Conservation (phyloP, 2,797 vertebrate species). For the Argentina silus region DNA sequence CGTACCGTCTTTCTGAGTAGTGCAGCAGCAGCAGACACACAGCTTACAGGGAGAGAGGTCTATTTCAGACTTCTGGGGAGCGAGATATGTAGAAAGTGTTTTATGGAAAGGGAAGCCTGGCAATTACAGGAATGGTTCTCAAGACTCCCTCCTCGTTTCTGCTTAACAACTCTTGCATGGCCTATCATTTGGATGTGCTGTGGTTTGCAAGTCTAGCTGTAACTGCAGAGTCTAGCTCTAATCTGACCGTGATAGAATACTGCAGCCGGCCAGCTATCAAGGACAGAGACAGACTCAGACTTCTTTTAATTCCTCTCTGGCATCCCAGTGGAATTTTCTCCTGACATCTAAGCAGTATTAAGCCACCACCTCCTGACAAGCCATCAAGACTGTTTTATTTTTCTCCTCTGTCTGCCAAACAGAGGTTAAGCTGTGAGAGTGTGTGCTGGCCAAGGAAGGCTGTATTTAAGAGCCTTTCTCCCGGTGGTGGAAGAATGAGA, state of each 20-base stretch:
- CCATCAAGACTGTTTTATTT: conserved; percentile 61
- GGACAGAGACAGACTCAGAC: conserved; percentile 50
- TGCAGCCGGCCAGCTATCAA: conserved; percentile 47
- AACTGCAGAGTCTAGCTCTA: conserved; percentile 41
- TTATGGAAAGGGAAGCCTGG: conserved; percentile 68
- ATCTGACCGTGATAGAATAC: conserved; percentile 40
- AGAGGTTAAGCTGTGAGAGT: conserved; percentile 39
- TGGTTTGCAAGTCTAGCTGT: conserved; percentile 66
- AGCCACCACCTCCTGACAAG: conserved; percentile 67
- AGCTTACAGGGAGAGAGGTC: conserved; percentile 45
- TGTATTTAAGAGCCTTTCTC: conserved; percentile 71
- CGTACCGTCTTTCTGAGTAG: conserved; percentile 39
- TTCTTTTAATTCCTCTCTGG: conserved; percentile 64
- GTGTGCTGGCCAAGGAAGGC: conserved; percentile 39
- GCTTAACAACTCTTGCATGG: conserved; percentile 66
- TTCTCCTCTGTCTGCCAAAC: conserved; percentile 56
- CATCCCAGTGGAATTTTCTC: conserved; percentile 58
- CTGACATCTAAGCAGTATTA: conserved; percentile 69
- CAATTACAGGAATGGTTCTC: conserved; percentile 67
- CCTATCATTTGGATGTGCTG: conserved; percentile 75
- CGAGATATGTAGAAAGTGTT: conserved; percentile 63
- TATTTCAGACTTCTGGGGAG: conserved; percentile 57
- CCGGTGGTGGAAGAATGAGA: conserved; percentile 58
- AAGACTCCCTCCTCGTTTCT: conserved; percentile 56
- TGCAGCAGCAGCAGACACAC: conserved; percentile 26